These are phyloP conservation scores for Rugalucina vietnamica DNA, from an alignment of 2,888 invertebrate genomes.

Conservation along the genomic window DNA sequence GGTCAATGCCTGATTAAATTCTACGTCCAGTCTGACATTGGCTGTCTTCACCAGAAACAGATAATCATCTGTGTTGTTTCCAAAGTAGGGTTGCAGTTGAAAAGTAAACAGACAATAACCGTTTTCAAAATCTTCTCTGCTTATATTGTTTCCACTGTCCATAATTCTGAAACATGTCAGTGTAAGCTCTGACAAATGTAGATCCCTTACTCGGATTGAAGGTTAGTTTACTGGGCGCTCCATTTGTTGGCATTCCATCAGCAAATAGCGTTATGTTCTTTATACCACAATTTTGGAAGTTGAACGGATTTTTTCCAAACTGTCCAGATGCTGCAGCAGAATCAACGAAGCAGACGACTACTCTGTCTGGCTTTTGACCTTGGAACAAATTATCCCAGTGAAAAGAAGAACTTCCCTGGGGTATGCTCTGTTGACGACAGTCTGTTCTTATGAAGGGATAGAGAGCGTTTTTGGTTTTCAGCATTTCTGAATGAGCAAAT, in stretches of 20 bases:
- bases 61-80: conserved; percentile 25
- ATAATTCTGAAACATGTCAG: background rate
- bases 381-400: conserved; percentile 42
- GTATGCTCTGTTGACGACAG: conserved; percentile 13
- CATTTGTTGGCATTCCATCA: background rate
- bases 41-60: conserved; percentile 25
- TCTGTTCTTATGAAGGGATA: conserved; percentile 26
- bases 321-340: background rate
- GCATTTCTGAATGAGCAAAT: conserved; percentile 13
- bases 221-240: background rate
- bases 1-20: conserved; percentile 25
- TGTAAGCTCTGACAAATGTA: conserved; percentile 19
- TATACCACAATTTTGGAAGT: background rate
- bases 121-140: conserved; percentile 11
- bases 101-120: conserved; percentile 16
- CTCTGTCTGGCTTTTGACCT: conserved; percentile 32
- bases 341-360: conserved; percentile 45
- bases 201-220: conserved; percentile 10
- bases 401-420: conserved; percentile 12
- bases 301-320: background rate
- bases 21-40: conserved; percentile 36
- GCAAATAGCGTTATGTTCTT: background rate
- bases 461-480: conserved; percentile 20
- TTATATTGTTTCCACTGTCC: conserved; percentile 15
- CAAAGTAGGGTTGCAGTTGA: conserved; percentile 20